Conservation (phyloP, 2,797 vertebrate species). For the Enteromius fasciolatus region DNA sequence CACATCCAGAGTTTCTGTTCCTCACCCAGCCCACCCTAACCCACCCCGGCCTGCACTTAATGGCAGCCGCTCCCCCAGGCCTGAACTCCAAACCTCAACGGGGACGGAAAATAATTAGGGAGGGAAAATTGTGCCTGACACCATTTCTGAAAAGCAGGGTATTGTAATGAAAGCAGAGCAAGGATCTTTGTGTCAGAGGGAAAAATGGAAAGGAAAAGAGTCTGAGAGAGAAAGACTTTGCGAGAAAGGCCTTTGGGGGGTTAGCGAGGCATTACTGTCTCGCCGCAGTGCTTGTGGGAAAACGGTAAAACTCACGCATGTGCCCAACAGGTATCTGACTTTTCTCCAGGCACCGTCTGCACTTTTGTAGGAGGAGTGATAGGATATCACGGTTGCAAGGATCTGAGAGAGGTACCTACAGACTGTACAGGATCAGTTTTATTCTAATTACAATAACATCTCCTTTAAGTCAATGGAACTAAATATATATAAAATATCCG, state of each 20-base stretch:
- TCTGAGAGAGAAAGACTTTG: conserved; percentile 24
- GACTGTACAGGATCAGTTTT: neutral
- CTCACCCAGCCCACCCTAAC: conserved; percentile 48
- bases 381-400: neutral
- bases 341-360: neutral
- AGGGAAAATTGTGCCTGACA: conserved; percentile 84
- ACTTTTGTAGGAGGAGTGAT: neutral
- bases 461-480: neutral
- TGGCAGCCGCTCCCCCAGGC: conserved; percentile 72
- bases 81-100: conserved; percentile 80
- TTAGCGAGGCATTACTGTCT: conserved; percentile 70
- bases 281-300: conserved; percentile 75
- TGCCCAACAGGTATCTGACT: conserved; percentile 16
- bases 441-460: neutral
- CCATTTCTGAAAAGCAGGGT: conserved; percentile 85
- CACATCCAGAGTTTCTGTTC: conserved; percentile 36
- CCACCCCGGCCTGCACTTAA: conserved; percentile 62
- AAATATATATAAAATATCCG: neutral
- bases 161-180: conserved; percentile 85
- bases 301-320: neutral
- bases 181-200: conserved; percentile 78
- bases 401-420: neutral
- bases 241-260: conserved; percentile 70
- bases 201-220: conserved; percentile 41
- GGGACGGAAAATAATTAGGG: conserved; percentile 83